Base-by-base conservation (phyloP, 2,113 vertebrate genomes). In the Strix uralensis region DNA sequence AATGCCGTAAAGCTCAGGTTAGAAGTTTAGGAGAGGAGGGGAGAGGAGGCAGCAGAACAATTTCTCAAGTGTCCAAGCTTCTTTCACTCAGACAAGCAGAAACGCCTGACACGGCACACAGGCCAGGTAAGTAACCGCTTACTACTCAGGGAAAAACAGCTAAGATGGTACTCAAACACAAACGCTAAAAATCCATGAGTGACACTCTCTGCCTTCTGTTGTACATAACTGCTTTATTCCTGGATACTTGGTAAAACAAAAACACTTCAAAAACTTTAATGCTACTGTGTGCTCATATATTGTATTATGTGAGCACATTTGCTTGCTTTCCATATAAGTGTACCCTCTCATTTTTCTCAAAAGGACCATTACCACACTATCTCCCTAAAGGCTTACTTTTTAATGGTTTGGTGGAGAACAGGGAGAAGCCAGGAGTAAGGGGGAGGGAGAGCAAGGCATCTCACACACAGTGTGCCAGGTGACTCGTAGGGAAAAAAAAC, bases 281-380 rank as follows among this genome's bases (percentile, higher is more conserved):
- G 29, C 2, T 32, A 27, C 19, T 11, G 0, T 47, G 4, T 38
- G 5, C 79, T 71, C 10, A 57, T 3, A 12, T 40, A 38, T 2
- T 52, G 3, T 46, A 46, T 62, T 73, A 30, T 9, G 4, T 42
- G 19, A 73, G 9, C n/a, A 34, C 5, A 61, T 69, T 81, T 16
- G 2, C 34, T 69, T 3, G 0, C 15, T 80, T 79, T 52, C 40
- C 18, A 11, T 23, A 54, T 20, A 17, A 6, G 7, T 69, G 11
- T 15, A 44, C 7, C 29, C 3, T 34, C 10, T 38, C 5, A 38
- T 40, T 67, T 78, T 75, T 86, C 49, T 66, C 55, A 32, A 42
- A 83, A 73, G 8, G 2, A 57, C 8, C 30, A 5, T 29, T 70
- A 54, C 18, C 0, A 4, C 7, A 17, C 2, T 25, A 12, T 47